A percentile compares a stretch with the other conserved stretches of the same genome.
phyloP scores from a whole-genome alignment of 2,113 vertebrate genomes.

The Rana temporaria region DNA sequence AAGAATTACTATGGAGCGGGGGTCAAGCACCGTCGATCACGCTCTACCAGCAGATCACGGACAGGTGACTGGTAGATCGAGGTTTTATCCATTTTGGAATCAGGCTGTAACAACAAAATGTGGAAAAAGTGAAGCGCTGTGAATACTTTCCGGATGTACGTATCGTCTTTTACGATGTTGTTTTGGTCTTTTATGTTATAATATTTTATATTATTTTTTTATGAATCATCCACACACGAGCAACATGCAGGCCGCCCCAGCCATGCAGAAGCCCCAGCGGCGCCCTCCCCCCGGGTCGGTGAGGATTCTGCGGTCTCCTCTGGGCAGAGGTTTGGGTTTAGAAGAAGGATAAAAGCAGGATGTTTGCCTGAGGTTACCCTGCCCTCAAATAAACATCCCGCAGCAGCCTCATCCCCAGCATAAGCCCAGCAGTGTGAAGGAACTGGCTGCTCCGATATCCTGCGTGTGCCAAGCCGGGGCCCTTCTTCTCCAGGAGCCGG shows the following conservation, averaged over 20 bases:
- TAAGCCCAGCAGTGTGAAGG: slow-evolving; percentile 77
- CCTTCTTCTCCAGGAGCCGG: slow-evolving; percentile 11
- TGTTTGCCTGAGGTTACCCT: slow-evolving; percentile 87
- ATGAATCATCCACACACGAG: neutral
- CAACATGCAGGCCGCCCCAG: slow-evolving; percentile 61
- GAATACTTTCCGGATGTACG: too few species aligned
- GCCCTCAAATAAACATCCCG: slow-evolving; percentile 92
- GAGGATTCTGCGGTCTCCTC: slow-evolving; percentile 71
- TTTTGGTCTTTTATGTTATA: too few species aligned
- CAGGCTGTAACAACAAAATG: too few species aligned
- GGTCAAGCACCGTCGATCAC: too few species aligned
- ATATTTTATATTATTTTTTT: neutral
- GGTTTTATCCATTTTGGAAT: too few species aligned
- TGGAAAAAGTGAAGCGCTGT: too few species aligned
- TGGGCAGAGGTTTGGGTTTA: slow-evolving; percentile 53
- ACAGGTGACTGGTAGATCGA: too few species aligned
- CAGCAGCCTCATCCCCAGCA: slow-evolving; percentile 78
- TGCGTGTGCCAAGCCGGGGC: slow-evolving; percentile 24
- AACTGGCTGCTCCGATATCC: slow-evolving; percentile 76
- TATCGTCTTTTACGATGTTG: too few species aligned
- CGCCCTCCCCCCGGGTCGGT: slow-evolving; percentile 55
- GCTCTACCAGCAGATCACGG: too few species aligned
- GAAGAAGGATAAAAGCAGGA: slow-evolving; percentile 82
- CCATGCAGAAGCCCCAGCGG: slow-evolving; percentile 60
- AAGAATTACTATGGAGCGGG: too few species aligned